Conservation (phyloP, 2,888 invertebrate species). For the Drosophila mayaguana region DNA sequence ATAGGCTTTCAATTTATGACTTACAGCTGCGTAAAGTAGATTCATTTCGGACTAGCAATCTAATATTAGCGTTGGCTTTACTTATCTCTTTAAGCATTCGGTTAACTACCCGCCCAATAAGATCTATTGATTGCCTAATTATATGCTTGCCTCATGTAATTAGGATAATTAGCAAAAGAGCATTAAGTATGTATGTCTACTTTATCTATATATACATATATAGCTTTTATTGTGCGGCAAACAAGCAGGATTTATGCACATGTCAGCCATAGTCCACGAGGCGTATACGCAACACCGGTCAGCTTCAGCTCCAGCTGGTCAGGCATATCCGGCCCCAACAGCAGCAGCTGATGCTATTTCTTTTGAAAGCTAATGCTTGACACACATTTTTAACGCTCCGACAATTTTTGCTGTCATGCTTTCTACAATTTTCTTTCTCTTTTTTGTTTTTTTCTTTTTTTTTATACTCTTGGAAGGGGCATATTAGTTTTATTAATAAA, state of each 20-base stretch:
- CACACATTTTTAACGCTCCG: conserved; percentile 41
- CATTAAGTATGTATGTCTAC: not conserved
- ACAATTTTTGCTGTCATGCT: conserved; percentile 45
- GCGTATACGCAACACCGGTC: conserved; percentile 21
- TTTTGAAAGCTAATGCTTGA: conserved; percentile 45
- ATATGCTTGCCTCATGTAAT: not conserved
- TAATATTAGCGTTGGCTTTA: not conserved
- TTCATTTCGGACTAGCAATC: not conserved
- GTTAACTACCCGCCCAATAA: not conserved
- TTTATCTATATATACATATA: not conserved
- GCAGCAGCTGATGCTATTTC: conserved; percentile 17
- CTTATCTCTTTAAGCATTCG: not conserved
- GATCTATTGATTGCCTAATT: conserved; percentile 4
- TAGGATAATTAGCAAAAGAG: conserved; percentile 1
- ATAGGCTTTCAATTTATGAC: not conserved
- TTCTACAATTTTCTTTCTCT: conserved; percentile 12
- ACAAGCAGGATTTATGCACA: conserved; percentile 14
- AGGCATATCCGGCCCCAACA: not conserved
- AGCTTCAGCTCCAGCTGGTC: not conserved
- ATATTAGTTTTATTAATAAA: not conserved
- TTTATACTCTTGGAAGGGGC: not conserved
- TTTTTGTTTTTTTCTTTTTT: not conserved
- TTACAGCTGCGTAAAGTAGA: not conserved
- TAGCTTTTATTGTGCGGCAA: conserved; percentile 10
- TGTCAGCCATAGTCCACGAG: not conserved